Percentiles rank a stretch among this genome's conserved stretches.
Evolutionary conservation across 92 coral and sea anemone species (phyloP).

Genomic region (Actinernus sp.): DNA sequence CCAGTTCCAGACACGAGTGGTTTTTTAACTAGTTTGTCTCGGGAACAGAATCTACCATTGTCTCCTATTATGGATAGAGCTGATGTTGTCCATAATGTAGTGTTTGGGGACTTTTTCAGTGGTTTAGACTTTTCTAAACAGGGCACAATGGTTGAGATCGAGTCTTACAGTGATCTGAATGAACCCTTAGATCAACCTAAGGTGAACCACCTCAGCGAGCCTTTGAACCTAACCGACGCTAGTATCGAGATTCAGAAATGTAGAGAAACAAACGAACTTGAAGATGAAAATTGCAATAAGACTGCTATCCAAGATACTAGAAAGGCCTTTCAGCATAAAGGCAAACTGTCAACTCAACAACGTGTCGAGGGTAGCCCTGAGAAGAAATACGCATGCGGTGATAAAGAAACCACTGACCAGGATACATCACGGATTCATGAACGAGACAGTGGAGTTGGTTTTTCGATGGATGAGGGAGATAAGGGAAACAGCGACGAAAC

Average conservation of each 20-base stretch:
- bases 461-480: constrained; percentile 78
- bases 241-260: background rate
- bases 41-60: too few relatives aligned
- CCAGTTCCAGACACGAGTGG: background rate
- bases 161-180: background rate
- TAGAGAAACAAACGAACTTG: too few relatives aligned
- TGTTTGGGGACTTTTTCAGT: constrained; percentile 37
- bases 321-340: background rate
- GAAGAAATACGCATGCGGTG: background rate
- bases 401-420: constrained; percentile 32
- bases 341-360: background rate
- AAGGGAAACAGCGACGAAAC: constrained; percentile 23
- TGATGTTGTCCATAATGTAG: constrained; percentile 17
- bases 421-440: constrained; percentile 43
- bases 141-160: background rate
- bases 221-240: background rate
- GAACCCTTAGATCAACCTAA: background rate
- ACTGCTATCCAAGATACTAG: background rate
- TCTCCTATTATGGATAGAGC: background rate
- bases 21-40: too few relatives aligned
- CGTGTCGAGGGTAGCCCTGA: background rate
- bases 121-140: background rate
- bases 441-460: constrained; percentile 90
- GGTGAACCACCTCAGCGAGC: background rate
- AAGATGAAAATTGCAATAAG: background rate